Base-by-base conservation (phyloP, 2,888 invertebrate species). In the Drosophila atripex region DNA sequence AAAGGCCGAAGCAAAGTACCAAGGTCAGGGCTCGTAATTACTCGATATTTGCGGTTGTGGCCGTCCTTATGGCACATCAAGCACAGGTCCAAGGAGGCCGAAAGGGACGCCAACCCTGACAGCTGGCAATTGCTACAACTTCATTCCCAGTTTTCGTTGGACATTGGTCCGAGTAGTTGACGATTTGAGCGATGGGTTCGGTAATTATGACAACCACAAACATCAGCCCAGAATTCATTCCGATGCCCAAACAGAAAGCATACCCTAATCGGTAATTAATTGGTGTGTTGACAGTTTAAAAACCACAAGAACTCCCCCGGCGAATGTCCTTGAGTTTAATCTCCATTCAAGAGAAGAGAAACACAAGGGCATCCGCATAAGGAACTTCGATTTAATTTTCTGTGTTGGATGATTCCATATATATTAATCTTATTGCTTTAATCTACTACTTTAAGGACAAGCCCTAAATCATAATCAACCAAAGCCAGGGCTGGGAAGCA, bases 231-330 rank as follows among this genome's bases (percentile, higher is more conserved):
- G 41, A n/a, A 35, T 11, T 14, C 63, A 69, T 47, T 64, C 25
- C 39, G 1, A 38, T 2, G 28, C 8, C 47, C 23, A 7, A 30
- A 64, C 69, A 73, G 47, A 70, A 46, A 61, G 63, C 69, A 63
- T 43, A 30, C 68, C 45, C n/a, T 52, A 58, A 72, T 52, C 35
- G 52, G 46, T 75, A 86, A 86, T 84, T 78, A 84, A 84, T 86
- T 76, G 49, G 47, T 56, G 30, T 59, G 52, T 71, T 73, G 79
- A 76, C 77, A 86, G 66, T 49, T 63, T 21, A 25, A 50, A 43
- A 61, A 58, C 72, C 63, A 35, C 72, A 68, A 60, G 60, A 35
- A 35, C 46, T 43, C 8, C 41, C 52, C 8, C 35, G 23, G 18
- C 12, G n/a, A 16, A 23, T 30, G 25, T 14, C 14, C 14, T 45